Percentiles rank a stretch among this genome's conserved stretches.
These are phyloP conservation scores for Buathra laborator DNA, from an alignment of 2,888 invertebrate genomes.

Conservation along the genomic window DNA sequence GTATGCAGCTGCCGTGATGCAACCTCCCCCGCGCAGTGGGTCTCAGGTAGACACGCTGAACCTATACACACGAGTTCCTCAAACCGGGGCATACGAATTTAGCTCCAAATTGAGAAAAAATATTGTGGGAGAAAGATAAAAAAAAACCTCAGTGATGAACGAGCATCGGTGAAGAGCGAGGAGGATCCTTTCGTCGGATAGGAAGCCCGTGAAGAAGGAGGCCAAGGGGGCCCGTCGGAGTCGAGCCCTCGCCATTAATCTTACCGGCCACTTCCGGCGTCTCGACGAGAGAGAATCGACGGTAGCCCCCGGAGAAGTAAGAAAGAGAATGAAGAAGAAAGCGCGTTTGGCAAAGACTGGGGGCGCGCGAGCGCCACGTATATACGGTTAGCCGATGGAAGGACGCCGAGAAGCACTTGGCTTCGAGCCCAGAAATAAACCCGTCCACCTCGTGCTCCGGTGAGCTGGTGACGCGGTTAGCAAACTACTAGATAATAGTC, in stretches of 20 bases:
- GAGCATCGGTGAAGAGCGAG: constrained; percentile 3
- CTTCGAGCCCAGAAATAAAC: constrained; percentile 45
- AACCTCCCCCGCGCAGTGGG: constrained; percentile 63
- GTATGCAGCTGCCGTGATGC: constrained; percentile 75
- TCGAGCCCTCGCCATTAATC: constrained; percentile 62
- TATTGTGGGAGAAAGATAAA: not conserved
- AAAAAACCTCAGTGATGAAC: constrained; percentile 10
- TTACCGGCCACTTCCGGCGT: constrained; percentile 60
- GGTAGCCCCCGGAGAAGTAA: constrained; percentile 17
- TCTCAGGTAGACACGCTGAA: constrained; percentile 47
- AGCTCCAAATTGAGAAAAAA: constrained; percentile 13
- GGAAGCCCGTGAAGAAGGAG: constrained; percentile 30
- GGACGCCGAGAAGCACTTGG: constrained; percentile 33
- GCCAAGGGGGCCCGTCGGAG: constrained; percentile 32
- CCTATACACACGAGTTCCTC: not conserved
- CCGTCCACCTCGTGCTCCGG: constrained; percentile 40
- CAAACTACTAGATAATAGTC: constrained; percentile 8
- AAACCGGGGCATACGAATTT: not conserved
- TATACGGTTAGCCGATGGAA: constrained; percentile 41
- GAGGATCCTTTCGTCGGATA: constrained; percentile 22
- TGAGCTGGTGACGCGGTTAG: constrained; percentile 18
- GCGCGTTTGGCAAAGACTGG: constrained; percentile 23
- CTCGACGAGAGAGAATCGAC: constrained; percentile 32
- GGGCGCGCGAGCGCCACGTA: not conserved
- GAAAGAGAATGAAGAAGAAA: constrained; percentile 42